These are phyloP conservation scores for Meda fulgida DNA, from an alignment of 2,797 vertebrate species.

Conservation along the genomic window DNA sequence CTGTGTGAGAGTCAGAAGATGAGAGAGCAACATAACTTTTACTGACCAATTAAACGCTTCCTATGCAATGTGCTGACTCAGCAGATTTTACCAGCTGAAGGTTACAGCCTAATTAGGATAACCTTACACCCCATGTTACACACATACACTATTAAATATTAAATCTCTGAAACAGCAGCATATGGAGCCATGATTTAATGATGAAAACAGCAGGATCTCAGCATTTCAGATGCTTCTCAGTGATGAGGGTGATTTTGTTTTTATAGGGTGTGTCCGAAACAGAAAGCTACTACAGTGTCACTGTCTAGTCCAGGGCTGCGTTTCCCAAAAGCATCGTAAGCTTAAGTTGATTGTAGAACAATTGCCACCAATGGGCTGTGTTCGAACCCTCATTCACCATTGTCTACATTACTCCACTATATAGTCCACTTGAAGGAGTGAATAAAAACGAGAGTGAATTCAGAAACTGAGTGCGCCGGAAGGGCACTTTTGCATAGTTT, in stretches of 20 bases:
- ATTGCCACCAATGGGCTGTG: no score
- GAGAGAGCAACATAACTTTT: slow-evolving; percentile 49
- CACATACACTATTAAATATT: slow-evolving; percentile 21
- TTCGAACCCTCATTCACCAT: no score
- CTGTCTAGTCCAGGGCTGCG: neutral
- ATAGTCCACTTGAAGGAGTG: no score
- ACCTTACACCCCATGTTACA: slow-evolving; percentile 8
- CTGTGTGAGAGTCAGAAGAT: slow-evolving; percentile 41
- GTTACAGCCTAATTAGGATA: slow-evolving; percentile 62
- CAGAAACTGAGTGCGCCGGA: no score
- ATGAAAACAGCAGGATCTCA: slow-evolving; percentile 27
- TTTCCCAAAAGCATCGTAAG: no score
- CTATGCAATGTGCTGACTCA: slow-evolving; percentile 47
- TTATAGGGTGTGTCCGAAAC: neutral
- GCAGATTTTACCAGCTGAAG: slow-evolving; percentile 57
- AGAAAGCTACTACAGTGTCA: neutral
- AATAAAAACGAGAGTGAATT: no score
- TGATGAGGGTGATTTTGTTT: neutral
- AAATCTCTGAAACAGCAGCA: slow-evolving; percentile 11
- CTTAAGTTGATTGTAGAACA: no score
- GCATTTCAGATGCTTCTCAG: neutral
- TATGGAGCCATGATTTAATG: neutral
- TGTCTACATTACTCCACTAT: no score
- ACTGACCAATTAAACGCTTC: slow-evolving; percentile 64
- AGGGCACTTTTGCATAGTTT: no score